These are phyloP conservation scores for Scaptomyza hsui DNA, from an alignment of 1,140 invertebrate species.

Conservation along the genomic window DNA sequence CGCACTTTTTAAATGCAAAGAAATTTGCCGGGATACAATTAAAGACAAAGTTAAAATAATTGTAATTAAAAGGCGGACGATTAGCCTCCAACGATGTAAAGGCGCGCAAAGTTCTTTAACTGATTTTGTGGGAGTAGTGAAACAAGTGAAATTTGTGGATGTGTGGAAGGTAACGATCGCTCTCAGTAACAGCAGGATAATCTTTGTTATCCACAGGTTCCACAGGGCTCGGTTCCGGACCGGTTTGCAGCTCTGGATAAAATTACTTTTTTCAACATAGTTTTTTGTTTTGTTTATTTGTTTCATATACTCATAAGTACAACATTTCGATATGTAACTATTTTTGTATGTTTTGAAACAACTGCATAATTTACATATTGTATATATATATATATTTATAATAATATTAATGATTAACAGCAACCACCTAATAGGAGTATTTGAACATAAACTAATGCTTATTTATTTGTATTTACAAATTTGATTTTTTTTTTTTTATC, in stretches of 20 bases:
- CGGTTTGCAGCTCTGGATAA: no score
- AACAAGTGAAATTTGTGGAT: no score
- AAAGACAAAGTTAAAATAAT: no score
- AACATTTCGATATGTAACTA: slow-evolving; percentile 51
- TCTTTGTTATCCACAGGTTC: no score
- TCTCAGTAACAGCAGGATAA: no score
- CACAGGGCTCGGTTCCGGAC: no score
- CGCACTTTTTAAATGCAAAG: neutral
- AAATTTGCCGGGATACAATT: no score
- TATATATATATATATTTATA: slow-evolving; percentile 15
- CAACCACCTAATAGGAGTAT: slow-evolving; percentile 57
- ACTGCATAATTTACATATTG: slow-evolving; percentile 30
- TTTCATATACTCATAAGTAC: slow-evolving; percentile 30
- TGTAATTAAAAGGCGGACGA: no score
- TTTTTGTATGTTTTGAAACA: slow-evolving; percentile 36
- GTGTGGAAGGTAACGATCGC: no score
- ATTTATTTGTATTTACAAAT: slow-evolving; percentile 37
- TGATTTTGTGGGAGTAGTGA: no score
- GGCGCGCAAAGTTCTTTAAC: no score
- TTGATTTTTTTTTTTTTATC: slow-evolving; percentile 3
- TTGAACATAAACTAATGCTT: slow-evolving; percentile 38
- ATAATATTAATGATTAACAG: slow-evolving; percentile 41
- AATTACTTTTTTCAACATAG: neutral
- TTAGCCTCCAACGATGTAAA: no score
- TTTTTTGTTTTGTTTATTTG: slow-evolving; percentile 29